Evolutionary conservation across 2,888 invertebrate species (phyloP), one percentile per base, ranked within the genome.

Genomic region (Scotopteryx bipunctaria): DNA sequence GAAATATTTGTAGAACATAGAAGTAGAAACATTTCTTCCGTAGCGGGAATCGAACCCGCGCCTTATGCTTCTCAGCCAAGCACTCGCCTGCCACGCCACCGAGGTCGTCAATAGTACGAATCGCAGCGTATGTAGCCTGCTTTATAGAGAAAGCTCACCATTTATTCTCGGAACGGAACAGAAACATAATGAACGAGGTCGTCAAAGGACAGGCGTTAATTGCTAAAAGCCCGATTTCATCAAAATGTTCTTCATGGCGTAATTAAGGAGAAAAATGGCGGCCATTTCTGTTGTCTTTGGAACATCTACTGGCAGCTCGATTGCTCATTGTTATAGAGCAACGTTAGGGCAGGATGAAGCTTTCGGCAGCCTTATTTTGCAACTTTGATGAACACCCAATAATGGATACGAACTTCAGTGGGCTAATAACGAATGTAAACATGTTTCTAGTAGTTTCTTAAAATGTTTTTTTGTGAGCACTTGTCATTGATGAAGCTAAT

Each of bases 191-290:
- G 64, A 72, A 59, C 50, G 63, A 51, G 61, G 66, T 65, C 63
- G 57, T 66, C 61, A 56, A 53, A 53, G 54, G 55, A 57, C 57
- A 62, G 57, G 64, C 68, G 69, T 71, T 76, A 76, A 80, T 77
- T 72, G 75, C 67, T 61, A 63, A 68, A 66, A 67, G 68, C 61
- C 64, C 59, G 70, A 62, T 71, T 67, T 69, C 67, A 72, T 78
- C 77, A 75, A 77, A 75, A 75, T 66, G 67, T 60, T 72, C 67
- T 67, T 73, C 67, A 67, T 46, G 64, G 55, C 59, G 69, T 76
- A 76, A 77, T 80, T 78, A 78, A 69, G 62, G 63, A 77, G 78
- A 80, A 73, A 74, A 75, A 81, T 79, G 48, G 69, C 57, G 21
- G 55, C 63, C 64, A 69, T 73, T n/a, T 73, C 60, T 57, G 59